Percentiles rank a stretch among this genome's conserved stretches.
Conservation (phyloP, 2,888 invertebrate genomes). For the Eledone cirrhosa region DNA sequence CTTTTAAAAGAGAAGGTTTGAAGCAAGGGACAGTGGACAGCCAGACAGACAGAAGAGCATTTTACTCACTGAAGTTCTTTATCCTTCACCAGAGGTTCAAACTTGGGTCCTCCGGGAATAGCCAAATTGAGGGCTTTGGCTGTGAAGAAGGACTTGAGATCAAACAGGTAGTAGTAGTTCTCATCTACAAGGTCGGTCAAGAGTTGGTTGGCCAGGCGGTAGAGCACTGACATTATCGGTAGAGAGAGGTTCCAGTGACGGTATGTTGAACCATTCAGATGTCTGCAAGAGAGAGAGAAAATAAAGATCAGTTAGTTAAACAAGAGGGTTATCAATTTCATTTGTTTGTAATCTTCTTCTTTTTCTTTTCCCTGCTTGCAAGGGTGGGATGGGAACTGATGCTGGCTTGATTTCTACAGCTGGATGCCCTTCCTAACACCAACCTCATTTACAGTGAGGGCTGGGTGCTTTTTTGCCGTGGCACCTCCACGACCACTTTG, state of each 20-base stretch:
- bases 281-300: slow-evolving; percentile 67
- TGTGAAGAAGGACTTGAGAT: slow-evolving; percentile 99
- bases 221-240: slow-evolving; percentile 97
- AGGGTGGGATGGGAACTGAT: too few species aligned
- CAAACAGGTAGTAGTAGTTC: slow-evolving; percentile 99
- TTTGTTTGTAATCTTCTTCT: too few species aligned
- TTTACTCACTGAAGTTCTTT: slow-evolving; percentile 85
- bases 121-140: slow-evolving; percentile 99
- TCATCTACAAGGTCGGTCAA: slow-evolving; percentile 97
- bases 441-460: too few species aligned
- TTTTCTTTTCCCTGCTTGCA: too few species aligned
- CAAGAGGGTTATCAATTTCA: too few species aligned
- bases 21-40: too few species aligned
- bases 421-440: too few species aligned
- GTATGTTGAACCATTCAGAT: slow-evolving; percentile 96
- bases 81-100: slow-evolving; percentile 98
- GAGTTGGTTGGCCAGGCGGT: slow-evolving; percentile 96
- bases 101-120: slow-evolving; percentile 99
- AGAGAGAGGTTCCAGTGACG: slow-evolving; percentile 94
- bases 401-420: too few species aligned
- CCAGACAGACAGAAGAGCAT: too few species aligned
- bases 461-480: too few species aligned
- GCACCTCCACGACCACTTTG: too few species aligned
- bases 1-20: not conserved
- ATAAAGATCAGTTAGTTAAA: too few species aligned